Base-by-base conservation (phyloP, 2,888 invertebrate species). In the Epirrita christyi region DNA sequence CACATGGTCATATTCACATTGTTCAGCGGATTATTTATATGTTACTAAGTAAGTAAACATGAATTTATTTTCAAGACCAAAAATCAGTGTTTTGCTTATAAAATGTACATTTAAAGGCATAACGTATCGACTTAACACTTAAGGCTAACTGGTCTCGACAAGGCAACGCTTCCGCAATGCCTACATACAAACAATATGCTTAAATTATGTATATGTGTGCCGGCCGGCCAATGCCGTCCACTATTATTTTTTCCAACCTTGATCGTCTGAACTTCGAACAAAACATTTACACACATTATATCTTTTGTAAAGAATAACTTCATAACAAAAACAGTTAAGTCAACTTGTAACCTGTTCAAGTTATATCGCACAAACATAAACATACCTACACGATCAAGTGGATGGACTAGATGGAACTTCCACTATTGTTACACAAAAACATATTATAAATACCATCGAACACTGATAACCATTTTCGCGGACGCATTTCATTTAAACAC, bases 161-260 rank as follows among this genome's bases (percentile, higher is more conserved):
- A 75, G 76, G 79, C 75, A 75, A 77, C 77, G 83, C 87, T 88
- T 88, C 87, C 88, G 86, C 81, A 80, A 81, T 78, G 75, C 70
- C 67, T 75, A 75, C 77, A 74, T 68, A 78, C 74, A 70, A 71
- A 74, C 80, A 76, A 71, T 78, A 76, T 78, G 74, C 78, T 80
- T 80, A 78, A 79, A 77, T 80, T 80, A 83, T 80, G 73, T 78
- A 72, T 74, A 67, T 78, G 71, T 76, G 66, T 70, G 64, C 55
- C 9, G 10, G 58, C 62, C 43, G 60, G 69, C 78, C 87, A 88
- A 87, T 88, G 88, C 71, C 88, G 78, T 69, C 86, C 76, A 86
- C 85, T 83, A 82, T 83, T 83, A 80, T 87, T 84, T 83, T 83
- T 78, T 80, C 57, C 64, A 77, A 75, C 87, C 87, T 87, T 86